These are phyloP conservation scores for Acropora yongei DNA, from an alignment of 64 coral and sea anemone species.

Conservation along the genomic window DNA sequence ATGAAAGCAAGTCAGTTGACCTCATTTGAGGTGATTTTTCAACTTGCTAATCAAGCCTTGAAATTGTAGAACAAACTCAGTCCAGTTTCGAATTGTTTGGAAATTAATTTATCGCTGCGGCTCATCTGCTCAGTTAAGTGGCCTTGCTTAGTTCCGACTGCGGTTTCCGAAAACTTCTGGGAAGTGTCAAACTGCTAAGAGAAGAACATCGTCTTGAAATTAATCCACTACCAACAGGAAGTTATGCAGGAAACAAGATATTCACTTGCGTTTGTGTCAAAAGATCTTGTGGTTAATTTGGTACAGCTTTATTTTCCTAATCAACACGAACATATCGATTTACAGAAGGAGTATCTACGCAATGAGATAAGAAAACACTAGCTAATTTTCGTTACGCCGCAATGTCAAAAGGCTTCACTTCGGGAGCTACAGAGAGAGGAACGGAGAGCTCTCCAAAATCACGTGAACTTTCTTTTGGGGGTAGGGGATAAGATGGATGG, in stretches of 20 bases:
- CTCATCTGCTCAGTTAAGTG: neutral
- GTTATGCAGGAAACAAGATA: neutral
- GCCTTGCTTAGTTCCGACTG: neutral
- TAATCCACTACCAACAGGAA: slow-evolving; percentile 4
- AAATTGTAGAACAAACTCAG: too few species aligned
- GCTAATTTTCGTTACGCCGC: too few species aligned
- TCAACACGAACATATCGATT: neutral
- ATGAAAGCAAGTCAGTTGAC: too few species aligned
- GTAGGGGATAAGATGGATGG: too few species aligned
- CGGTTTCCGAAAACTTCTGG: neutral
- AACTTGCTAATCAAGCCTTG: too few species aligned
- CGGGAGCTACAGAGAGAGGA: too few species aligned
- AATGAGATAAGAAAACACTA: neutral
- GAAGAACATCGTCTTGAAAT: slow-evolving; percentile 20
- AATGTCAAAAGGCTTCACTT: too few species aligned
- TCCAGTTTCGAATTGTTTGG: neutral
- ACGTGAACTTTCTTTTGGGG: too few species aligned
- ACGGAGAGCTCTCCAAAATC: too few species aligned
- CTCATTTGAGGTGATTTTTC: too few species aligned
- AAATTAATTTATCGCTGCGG: neutral
- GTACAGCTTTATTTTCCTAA: neutral
- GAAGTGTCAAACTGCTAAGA: neutral
- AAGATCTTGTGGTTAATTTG: neutral
- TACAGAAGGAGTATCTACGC: neutral
- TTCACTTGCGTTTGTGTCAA: neutral